Evolutionary conservation across 2,797 vertebrate genomes (phyloP).

Genomic region (Darevskia mixta): DNA sequence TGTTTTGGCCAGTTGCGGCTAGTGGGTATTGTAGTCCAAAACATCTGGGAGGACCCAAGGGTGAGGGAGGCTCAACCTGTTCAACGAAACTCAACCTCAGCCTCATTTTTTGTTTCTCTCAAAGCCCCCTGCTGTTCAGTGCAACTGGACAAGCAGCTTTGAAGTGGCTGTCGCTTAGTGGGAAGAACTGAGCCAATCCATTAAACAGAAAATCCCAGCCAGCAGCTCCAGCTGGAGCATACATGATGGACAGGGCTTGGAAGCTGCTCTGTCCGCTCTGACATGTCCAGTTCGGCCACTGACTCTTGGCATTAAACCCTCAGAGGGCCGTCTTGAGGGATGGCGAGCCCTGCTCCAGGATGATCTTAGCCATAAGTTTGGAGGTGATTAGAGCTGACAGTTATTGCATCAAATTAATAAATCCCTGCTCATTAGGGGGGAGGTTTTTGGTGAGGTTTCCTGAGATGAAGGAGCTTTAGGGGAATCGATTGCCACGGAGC

Average conservation of each 20-base stretch:
- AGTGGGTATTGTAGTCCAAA: too few species aligned
- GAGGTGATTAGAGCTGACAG: neutral
- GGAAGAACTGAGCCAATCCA: too few species aligned
- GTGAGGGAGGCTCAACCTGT: neutral
- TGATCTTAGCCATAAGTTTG: too few species aligned
- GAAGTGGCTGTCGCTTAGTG: too few species aligned
- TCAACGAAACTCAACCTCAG: accelerated
- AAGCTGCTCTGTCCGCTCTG: neutral
- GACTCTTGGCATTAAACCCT: neutral
- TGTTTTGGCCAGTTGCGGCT: too few species aligned
- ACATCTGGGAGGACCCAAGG: too few species aligned
- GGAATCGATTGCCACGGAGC: neutral
- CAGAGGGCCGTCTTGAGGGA: neutral
- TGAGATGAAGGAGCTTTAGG: neutral
- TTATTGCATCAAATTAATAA: constrained; percentile 2
- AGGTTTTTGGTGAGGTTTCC: neutral
- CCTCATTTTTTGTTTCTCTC: accelerated
- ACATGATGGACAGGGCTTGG: neutral
- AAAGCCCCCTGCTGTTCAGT: too few species aligned
- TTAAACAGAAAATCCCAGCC: neutral
- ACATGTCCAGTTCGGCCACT: neutral
- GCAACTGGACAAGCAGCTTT: neutral
- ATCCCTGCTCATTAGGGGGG: neutral
- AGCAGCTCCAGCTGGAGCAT: neutral
- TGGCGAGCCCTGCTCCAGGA: neutral